Evolutionary conservation across 2,888 invertebrate species (phyloP).

Genomic region (Eristalis pertinax): DNA sequence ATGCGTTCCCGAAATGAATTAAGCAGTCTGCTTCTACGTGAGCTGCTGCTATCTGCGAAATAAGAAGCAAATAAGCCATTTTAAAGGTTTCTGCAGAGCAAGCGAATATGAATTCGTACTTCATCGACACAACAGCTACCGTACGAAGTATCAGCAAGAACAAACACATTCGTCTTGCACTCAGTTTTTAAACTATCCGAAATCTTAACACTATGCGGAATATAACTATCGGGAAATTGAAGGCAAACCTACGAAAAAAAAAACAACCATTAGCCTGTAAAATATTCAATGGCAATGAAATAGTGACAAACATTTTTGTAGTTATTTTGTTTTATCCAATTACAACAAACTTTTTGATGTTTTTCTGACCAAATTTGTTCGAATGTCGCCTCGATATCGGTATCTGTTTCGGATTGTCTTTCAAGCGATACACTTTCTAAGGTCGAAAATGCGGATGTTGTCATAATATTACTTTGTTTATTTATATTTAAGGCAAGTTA

Average conservation of each 20-base stretch:
- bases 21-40: slow-evolving; percentile 93
- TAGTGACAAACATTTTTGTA: slow-evolving; percentile 84
- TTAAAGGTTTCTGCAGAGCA: background rate
- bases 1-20: slow-evolving; percentile 95
- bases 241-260: slow-evolving; percentile 86
- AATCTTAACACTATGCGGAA: slow-evolving; percentile 87
- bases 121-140: slow-evolving; percentile 86
- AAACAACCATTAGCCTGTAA: background rate
- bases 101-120: slow-evolving; percentile 51
- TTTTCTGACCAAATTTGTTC: slow-evolving; percentile 79
- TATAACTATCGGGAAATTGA: slow-evolving; percentile 93
- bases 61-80: background rate
- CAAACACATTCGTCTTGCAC: slow-evolving; percentile 85
- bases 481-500: slow-evolving; percentile 35
- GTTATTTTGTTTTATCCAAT: slow-evolving; percentile 87
- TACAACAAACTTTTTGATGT: slow-evolving; percentile 77
- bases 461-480: slow-evolving; percentile 72
- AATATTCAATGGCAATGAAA: slow-evolving; percentile 11
- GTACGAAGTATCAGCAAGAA: slow-evolving; percentile 95
- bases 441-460: slow-evolving; percentile 78
- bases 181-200: slow-evolving; percentile 83
- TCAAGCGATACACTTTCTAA: slow-evolving; percentile 78
- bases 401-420: slow-evolving; percentile 75
- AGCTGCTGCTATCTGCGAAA: slow-evolving; percentile 91
- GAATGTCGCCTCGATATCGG: slow-evolving; percentile 69